Evolutionary conservation across 2,888 invertebrate genomes (phyloP).

Genomic region (Cantharis flavilabris): DNA sequence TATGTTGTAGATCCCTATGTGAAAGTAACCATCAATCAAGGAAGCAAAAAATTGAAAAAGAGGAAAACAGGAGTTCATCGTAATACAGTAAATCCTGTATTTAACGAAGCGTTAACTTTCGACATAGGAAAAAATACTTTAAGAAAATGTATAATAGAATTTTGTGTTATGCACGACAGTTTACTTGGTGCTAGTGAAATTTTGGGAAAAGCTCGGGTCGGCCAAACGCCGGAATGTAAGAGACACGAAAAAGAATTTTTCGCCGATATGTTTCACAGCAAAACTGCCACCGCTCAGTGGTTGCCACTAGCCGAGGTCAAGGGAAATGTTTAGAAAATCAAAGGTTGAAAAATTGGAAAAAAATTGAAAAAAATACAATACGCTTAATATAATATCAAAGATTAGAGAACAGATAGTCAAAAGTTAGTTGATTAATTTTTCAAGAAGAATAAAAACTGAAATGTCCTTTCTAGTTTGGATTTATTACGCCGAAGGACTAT

Average conservation of each 20-base stretch:
- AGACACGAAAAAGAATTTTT: conserved; percentile 60
- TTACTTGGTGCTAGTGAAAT: conserved; percentile 64
- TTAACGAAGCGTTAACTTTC: conserved; percentile 61
- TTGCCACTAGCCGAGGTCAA: conserved; percentile 57
- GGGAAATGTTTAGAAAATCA: neutral
- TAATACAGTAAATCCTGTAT: conserved; percentile 57
- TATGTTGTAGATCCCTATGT: conserved; percentile 56
- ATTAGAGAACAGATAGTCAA: neutral
- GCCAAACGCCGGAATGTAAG: conserved; percentile 54
- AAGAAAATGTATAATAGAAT: conserved; percentile 61
- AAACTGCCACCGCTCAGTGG: conserved; percentile 65
- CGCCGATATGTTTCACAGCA: conserved; percentile 61
- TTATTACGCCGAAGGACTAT: neutral
- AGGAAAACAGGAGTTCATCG: conserved; percentile 58
- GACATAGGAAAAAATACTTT: conserved; percentile 60
- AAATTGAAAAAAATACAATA: neutral
- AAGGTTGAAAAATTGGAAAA: neutral
- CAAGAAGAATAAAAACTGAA: neutral
- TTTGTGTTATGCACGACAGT: conserved; percentile 66
- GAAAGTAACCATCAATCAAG: conserved; percentile 56
- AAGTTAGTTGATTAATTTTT: neutral
- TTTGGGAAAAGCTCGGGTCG: conserved; percentile 60
- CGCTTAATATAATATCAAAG: neutral
- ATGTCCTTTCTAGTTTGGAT: neutral
- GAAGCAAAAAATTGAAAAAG: conserved; percentile 57